Evolutionary conservation across 2,888 invertebrate species (phyloP).

Genomic region (Platerodrilus igneus): DNA sequence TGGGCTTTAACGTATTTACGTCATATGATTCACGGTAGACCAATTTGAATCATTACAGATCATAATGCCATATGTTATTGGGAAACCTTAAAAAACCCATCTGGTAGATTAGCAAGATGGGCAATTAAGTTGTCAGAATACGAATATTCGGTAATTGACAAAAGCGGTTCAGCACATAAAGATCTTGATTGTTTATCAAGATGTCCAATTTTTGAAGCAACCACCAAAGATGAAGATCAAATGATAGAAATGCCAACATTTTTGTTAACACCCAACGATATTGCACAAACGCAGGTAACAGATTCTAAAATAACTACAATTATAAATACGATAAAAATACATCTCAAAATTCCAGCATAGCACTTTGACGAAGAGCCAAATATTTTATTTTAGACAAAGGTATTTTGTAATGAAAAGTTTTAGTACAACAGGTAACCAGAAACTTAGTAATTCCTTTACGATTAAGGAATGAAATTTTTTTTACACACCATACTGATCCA

Average conservation of each 20-base stretch:
- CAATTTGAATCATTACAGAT: slow-evolving; percentile 19
- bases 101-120: slow-evolving; percentile 10
- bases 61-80: slow-evolving; percentile 14
- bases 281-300: slow-evolving; percentile 2
- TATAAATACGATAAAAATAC: not conserved
- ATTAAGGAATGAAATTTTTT: not conserved
- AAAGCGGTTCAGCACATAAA: slow-evolving; percentile 8
- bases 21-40: slow-evolving; percentile 23
- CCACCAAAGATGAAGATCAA: slow-evolving; percentile 5
- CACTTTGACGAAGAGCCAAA: not conserved
- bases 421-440: not conserved
- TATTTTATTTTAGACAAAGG: slow-evolving; percentile 4
- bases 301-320: slow-evolving; percentile 5
- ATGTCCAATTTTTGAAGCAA: not conserved
- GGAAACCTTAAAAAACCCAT: slow-evolving; percentile 4
- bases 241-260: slow-evolving; percentile 7
- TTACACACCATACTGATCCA: slow-evolving; percentile 3
- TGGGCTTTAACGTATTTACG: slow-evolving; percentile 22
- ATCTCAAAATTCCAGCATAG: not conserved
- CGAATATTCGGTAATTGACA: slow-evolving; percentile 13
- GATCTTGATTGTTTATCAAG: slow-evolving; percentile 17
- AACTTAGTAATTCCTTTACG: slow-evolving; percentile 5
- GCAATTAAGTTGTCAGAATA: slow-evolving; percentile 14
- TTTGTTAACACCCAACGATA: slow-evolving; percentile 5
- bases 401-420: slow-evolving; percentile 4